Percentiles rank a stretch among this genome's conserved stretches.
phyloP scores from a whole-genome alignment of 92 coral and sea anemone genomes.

The Muricea muricata region DNA sequence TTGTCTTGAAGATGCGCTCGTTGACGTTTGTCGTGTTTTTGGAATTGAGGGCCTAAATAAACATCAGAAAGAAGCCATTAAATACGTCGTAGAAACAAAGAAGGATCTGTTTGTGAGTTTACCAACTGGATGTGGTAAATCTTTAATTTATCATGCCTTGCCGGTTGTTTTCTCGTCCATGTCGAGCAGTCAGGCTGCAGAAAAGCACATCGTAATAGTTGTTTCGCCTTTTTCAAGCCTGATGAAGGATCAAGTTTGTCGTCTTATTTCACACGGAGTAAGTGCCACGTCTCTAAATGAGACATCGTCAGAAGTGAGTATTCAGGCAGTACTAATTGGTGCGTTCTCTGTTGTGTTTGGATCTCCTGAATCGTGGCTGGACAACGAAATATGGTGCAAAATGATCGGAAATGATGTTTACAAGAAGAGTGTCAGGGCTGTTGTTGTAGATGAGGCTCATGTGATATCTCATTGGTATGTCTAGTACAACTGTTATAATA shows the following conservation, averaged over 20 bases:
- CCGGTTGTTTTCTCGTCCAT: not conserved
- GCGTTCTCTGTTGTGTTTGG: constrained; percentile 47
- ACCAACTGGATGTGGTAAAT: constrained; percentile 44
- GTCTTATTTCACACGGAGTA: not conserved
- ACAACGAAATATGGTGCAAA: constrained; percentile 40
- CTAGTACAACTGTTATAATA: too few relatives aligned
- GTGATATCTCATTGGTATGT: constrained; percentile 52
- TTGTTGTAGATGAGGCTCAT: constrained; percentile 57
- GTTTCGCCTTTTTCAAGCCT: not conserved
- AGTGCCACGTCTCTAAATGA: not conserved
- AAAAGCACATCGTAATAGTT: not conserved
- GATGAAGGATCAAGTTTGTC: not conserved
- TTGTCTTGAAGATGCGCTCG: too few relatives aligned
- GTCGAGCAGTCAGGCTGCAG: not conserved
- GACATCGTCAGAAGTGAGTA: not conserved
- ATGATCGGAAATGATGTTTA: constrained; percentile 43
- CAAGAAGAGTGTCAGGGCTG: constrained; percentile 2
- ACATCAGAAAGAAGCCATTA: constrained; percentile 29
- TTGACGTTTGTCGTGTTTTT: too few relatives aligned
- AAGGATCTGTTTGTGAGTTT: constrained; percentile 29
- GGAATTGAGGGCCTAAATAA: not conserved
- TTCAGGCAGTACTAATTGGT: constrained; percentile 23
- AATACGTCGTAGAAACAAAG: not conserved
- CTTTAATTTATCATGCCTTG: constrained; percentile 23
- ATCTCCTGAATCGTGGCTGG: constrained; percentile 46